Conservation (phyloP, 1,140 invertebrate genomes). For the Euglossa dilemma region DNA sequence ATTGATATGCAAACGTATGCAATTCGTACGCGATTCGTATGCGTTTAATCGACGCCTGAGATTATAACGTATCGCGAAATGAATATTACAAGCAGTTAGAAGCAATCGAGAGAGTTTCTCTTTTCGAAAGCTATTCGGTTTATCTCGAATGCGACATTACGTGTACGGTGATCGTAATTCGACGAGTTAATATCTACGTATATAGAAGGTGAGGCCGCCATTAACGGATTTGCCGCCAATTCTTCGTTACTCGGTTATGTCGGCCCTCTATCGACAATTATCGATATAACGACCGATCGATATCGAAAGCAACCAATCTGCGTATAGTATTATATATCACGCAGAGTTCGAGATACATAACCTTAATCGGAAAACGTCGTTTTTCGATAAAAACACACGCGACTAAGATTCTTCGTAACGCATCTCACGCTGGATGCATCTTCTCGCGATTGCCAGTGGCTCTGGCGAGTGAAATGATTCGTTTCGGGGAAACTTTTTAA, state of each 20-base stretch:
- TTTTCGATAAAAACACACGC: no score
- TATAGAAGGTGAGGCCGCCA: neutral
- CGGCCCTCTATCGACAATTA: neutral
- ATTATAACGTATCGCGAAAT: constrained; percentile 10
- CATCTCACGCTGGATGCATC: neutral
- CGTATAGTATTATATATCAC: neutral
- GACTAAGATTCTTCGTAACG: neutral
- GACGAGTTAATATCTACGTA: neutral
- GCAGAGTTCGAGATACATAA: neutral
- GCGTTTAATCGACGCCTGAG: constrained; percentile 8
- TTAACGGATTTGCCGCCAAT: constrained; percentile 1
- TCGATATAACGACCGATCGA: no score
- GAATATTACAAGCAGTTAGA: constrained; percentile 15
- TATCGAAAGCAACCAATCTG: no score
- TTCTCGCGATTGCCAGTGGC: neutral
- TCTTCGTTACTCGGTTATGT: neutral
- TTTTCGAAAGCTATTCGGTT: neutral
- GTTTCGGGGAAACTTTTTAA: constrained; percentile 1
- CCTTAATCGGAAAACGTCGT: no score
- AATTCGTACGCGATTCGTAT: constrained; percentile 15
- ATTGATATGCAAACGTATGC: constrained; percentile 3
- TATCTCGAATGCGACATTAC: neutral
- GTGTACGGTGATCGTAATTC: neutral
- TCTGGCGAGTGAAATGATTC: neutral
- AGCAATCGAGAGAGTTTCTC: neutral